A percentile compares a stretch with the other conserved stretches of the same genome.
phyloP scores from a whole-genome alignment of 2,797 vertebrate genomes.

The Luscinia megarhynchos region DNA sequence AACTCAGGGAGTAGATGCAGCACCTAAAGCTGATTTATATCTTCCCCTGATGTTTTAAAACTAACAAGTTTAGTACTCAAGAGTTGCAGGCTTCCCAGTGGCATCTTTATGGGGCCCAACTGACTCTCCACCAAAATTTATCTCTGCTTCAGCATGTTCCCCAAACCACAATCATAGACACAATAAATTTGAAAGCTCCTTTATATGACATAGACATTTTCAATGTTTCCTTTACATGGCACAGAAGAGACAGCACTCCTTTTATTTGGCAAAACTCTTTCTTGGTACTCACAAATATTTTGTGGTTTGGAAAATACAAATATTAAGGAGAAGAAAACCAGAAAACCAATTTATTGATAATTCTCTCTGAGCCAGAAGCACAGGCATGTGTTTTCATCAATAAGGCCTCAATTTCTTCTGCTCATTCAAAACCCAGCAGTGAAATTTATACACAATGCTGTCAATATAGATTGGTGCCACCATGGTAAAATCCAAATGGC shows the following conservation, averaged over 20 bases:
- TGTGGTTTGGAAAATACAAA: not conserved
- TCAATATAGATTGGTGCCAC: not conserved
- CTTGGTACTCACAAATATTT: not conserved
- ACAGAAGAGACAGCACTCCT: not conserved
- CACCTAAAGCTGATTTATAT: constrained; percentile 54
- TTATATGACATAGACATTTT: constrained; percentile 17
- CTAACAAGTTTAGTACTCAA: constrained; percentile 65
- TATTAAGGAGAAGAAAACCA: not conserved
- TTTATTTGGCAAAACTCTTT: not conserved
- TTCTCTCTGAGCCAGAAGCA: not conserved
- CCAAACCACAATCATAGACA: constrained; percentile 52
- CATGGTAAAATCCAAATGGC: not conserved
- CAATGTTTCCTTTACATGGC: not conserved
- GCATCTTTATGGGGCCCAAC: constrained; percentile 69
- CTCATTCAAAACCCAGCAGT: not conserved
- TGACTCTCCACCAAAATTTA: constrained; percentile 73
- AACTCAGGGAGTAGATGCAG: not conserved
- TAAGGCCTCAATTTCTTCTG: not conserved
- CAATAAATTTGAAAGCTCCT: constrained; percentile 66
- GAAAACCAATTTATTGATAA: not conserved
- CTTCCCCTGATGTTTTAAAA: constrained; percentile 50
- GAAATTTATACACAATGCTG: not conserved
- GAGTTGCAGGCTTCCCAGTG: constrained; percentile 62
- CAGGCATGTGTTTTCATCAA: not conserved
- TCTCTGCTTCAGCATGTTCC: constrained; percentile 38